Conservation (phyloP, 1,140 invertebrate species). For the Periplaneta americana region DNA sequence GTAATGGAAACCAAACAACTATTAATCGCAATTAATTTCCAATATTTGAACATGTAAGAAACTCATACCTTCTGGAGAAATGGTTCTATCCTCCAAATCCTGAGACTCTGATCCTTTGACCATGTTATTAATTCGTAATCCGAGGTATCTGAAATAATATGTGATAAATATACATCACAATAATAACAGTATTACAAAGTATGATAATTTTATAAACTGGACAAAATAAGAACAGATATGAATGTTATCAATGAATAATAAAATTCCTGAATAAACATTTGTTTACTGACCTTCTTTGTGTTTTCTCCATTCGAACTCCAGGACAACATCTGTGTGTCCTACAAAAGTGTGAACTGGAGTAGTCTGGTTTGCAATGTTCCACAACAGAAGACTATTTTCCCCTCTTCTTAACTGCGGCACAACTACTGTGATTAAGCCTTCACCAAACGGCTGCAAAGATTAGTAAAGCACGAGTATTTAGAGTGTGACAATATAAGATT, state of each 20-base stretch:
- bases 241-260: neutral
- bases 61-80: constrained; percentile 70
- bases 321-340: constrained; percentile 87
- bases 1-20: too few relatives aligned
- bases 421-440: constrained; percentile 85
- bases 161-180: neutral
- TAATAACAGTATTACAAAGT: neutral
- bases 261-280: neutral
- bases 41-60: too few relatives aligned
- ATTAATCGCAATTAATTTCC: too few relatives aligned
- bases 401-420: constrained; percentile 73
- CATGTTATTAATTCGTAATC: constrained; percentile 91
- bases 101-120: constrained; percentile 88
- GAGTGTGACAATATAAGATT: too few relatives aligned
- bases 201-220: neutral
- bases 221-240: neutral
- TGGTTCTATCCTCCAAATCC: constrained; percentile 85
- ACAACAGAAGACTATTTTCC: constrained; percentile 76
- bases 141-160: constrained; percentile 39
- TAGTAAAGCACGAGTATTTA: constrained; percentile 15
- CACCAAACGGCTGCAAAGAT: constrained; percentile 74
- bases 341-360: constrained; percentile 81
- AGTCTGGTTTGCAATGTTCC: constrained; percentile 66
- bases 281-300: constrained; percentile 38
- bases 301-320: constrained; percentile 89